Evolutionary conservation across 2,888 invertebrate genomes (phyloP), one percentile per base, ranked within the genome.

Genomic region (Pseudococcus jackbeardsleyi): DNA sequence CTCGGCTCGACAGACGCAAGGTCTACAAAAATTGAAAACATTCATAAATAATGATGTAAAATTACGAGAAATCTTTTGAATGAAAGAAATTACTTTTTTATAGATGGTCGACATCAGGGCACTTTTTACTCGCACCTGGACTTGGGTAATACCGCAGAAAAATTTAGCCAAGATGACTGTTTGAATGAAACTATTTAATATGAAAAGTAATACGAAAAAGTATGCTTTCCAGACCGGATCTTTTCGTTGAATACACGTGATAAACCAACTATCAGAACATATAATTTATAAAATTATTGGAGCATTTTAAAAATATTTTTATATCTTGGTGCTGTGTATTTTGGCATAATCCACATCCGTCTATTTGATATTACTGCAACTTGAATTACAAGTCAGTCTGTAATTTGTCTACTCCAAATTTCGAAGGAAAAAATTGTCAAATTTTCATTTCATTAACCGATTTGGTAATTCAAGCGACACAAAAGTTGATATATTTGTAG

Each of bases 61-160:
- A 50, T 50, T 12, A 50, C 8, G 11, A 50, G 12, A 4, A 50
- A 33, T 33, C 3, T 50, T 15, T 15, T 50, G 48, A 50, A 50
- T 50, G 0, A 50, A 12, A 50, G 4, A 4, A 15, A 1, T 19
- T 88, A 90, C 90, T 89, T 94, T 94, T 89, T 92, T 91, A 90
- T 94, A 94, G 46, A 94, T 92, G n/a, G 93, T 92, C 46, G 93
- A 92, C 39, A 93, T 92, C 15, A 93, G 90, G 4, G 93, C 92
- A 8, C 93, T 92, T 89, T 93, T 91, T 6, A 94, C 91, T 89
- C 93, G 92, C 92, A 94, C 93, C 22, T 94, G 94, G 11, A 93
- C 91, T 1, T 93, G 90, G 90, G 93, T 92, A 91, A 93, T 92
- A 46, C 91, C 91, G 90, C 93, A 92, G 90, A 93, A 93, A 90